Conservation (phyloP, 2,888 invertebrate species). For the Chrysomela aeneicollis region DNA sequence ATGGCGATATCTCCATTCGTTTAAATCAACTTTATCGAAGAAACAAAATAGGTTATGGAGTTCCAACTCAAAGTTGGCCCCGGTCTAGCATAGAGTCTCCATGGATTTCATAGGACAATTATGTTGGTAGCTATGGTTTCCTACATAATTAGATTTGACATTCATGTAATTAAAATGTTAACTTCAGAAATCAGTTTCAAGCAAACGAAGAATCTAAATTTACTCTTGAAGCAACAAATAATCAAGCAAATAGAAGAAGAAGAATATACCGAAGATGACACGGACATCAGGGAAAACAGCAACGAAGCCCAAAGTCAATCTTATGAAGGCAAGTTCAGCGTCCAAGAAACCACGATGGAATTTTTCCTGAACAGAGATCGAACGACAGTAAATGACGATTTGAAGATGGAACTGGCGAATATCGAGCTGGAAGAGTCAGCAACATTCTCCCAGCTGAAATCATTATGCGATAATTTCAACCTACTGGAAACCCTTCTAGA, state of each 20-base stretch:
- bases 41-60: too few species aligned
- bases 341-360: conserved; percentile 23
- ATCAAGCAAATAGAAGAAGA: conserved; percentile 33
- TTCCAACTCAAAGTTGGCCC: too few species aligned
- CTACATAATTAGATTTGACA: neutral
- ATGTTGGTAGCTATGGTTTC: neutral
- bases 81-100: too few species aligned
- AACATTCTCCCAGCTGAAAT: conserved; percentile 40
- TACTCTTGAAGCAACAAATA: conserved; percentile 45
- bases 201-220: conserved; percentile 43
- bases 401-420: conserved; percentile 46
- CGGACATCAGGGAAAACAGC: neutral
- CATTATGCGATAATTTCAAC: conserved; percentile 43
- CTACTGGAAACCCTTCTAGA: conserved; percentile 43
- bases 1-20: too few species aligned
- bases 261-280: conserved; percentile 13
- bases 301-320: conserved; percentile 5
- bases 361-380: conserved; percentile 25
- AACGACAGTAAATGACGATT: conserved; percentile 34
- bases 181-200: conserved; percentile 31
- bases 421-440: conserved; percentile 47
- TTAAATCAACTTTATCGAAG: too few species aligned
- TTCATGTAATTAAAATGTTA: conserved; percentile 20
- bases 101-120: neutral
- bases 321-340: conserved; percentile 17